Evolutionary conservation across 2,888 invertebrate genomes (phyloP).

Genomic region (Drosophila neutralis): DNA sequence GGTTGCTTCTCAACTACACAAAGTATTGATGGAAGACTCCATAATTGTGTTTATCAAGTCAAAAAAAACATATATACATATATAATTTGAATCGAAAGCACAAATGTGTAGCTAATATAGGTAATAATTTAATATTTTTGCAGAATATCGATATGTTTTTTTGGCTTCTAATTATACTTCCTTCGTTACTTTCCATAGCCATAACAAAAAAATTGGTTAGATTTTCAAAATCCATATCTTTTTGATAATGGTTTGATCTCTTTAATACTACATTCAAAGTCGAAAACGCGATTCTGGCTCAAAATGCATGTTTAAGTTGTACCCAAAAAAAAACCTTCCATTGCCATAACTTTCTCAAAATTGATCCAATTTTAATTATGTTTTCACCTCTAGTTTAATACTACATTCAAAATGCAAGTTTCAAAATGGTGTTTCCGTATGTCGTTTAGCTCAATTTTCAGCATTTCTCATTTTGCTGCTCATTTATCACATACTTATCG

Average conservation of each 20-base stretch:
- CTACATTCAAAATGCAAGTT: background rate
- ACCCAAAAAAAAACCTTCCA: background rate
- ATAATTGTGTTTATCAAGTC: background rate
- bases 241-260: no score
- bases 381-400: background rate
- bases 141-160: background rate
- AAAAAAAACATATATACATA: background rate
- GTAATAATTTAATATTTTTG: no score
- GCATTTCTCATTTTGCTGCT: no score
- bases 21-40: background rate
- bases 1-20: conserved; percentile 16
- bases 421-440: no score
- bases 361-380: rapidly evolving
- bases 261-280: no score
- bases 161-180: background rate
- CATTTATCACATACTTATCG: background rate
- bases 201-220: no score
- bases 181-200: no score
- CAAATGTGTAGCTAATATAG: no score
- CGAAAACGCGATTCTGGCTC: background rate
- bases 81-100: background rate
- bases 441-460: background rate
- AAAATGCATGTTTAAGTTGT: background rate
- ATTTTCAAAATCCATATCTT: no score
- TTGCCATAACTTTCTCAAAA: background rate